Evolutionary conservation across 2,888 invertebrate genomes (phyloP).

Genomic region (Stenchaetothrips biformis): DNA sequence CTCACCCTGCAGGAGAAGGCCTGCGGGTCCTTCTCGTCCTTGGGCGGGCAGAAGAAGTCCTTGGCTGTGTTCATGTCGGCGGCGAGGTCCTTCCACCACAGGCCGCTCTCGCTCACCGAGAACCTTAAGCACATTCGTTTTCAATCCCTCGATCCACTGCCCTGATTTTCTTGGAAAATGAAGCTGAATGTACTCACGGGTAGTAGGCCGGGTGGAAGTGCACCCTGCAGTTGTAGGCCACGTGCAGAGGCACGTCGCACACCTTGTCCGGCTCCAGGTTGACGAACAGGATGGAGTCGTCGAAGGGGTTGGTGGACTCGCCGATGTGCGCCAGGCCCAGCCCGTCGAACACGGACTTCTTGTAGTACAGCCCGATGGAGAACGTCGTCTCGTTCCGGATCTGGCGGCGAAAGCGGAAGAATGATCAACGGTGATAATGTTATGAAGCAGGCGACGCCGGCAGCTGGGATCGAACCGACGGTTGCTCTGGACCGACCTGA

Average conservation of each 20-base stretch:
- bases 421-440: not conserved
- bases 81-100: conserved; percentile 77
- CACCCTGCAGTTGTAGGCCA: conserved; percentile 75
- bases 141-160: not conserved
- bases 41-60: conserved; percentile 63
- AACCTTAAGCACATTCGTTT: conserved; percentile 50
- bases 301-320: conserved; percentile 67
- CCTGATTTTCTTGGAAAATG: not conserved
- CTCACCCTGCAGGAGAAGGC: conserved; percentile 63
- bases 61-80: conserved; percentile 60
- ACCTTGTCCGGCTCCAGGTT: conserved; percentile 69
- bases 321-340: conserved; percentile 60
- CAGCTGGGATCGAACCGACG: not conserved
- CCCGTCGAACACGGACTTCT: conserved; percentile 63
- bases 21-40: conserved; percentile 54
- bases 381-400: conserved; percentile 72
- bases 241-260: conserved; percentile 69
- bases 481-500: no score
- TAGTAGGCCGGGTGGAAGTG: conserved; percentile 68
- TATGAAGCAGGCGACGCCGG: not conserved
- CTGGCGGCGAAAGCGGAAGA: conserved; percentile 45
- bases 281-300: conserved; percentile 65
- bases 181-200: conserved; percentile 54
- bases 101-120: conserved; percentile 63
- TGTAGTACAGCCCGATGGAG: conserved; percentile 68